Conservation (phyloP, 1,140 invertebrate genomes). For the Zaprionus camerounensis region DNA sequence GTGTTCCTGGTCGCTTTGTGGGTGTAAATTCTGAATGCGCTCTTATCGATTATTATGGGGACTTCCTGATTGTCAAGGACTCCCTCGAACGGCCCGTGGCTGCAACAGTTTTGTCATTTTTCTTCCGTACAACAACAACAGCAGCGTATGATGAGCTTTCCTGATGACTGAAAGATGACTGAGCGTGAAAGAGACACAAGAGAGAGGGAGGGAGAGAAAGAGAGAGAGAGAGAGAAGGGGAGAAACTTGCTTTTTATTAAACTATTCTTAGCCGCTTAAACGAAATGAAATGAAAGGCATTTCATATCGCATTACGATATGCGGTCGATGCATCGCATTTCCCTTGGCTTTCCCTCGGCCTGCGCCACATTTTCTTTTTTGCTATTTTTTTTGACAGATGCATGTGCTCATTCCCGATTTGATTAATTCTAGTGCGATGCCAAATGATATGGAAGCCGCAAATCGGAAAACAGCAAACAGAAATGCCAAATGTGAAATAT, state of each 20-base stretch:
- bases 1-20: neutral
- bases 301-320: conserved; percentile 5
- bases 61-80: conserved; percentile 7
- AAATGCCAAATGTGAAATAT: conserved; percentile 25
- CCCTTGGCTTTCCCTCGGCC: too few relatives aligned
- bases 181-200: neutral
- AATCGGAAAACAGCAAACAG: neutral
- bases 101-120: conserved; percentile 7
- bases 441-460: conserved; percentile 1
- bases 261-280: neutral
- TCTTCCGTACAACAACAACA: neutral
- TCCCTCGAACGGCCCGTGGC: neutral
- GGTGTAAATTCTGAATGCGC: conserved; percentile 2
- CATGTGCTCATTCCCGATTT: conserved; percentile 28
- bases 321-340: conserved; percentile 2
- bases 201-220: neutral
- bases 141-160: neutral
- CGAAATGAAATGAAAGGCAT: neutral
- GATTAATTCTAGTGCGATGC: conserved; percentile 46
- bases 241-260: neutral
- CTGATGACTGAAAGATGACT: neutral
- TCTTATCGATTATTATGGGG: neutral
- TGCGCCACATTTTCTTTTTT: neutral
- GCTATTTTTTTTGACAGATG: neutral
- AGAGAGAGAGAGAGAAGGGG: neutral